Evolutionary conservation across 2,888 invertebrate genomes (phyloP), one percentile per base, ranked within the genome.

Genomic region (Idaea biselata): DNA sequence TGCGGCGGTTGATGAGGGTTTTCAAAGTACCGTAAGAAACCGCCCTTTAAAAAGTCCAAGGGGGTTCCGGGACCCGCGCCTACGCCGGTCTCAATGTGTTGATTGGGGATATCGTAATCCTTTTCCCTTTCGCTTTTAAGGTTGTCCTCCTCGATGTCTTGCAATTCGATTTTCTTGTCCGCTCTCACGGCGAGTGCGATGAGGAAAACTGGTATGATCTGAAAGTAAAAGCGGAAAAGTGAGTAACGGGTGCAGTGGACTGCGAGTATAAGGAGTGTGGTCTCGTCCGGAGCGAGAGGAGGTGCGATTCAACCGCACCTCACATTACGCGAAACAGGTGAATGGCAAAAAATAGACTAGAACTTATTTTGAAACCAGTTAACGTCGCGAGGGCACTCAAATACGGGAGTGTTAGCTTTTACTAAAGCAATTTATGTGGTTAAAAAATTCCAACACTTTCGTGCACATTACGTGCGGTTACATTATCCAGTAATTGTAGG

Each of bases 71-170:
- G 75, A 2, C 71, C 78, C 0, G 75, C 63, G 7, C 68, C 75
- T 0, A 78, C 66, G 5, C 70, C 74, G 8, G 68, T 69, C 64
- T 83, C 79, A 7, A 80, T 69, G 16, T 75, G 75, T 1, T 76
- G 73, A 54, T 84, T 84, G 0, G 81, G 66, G 65, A 84, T 84
- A 0, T 84, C 85, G 11, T 73, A 64, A 1, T 87, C 75, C 63
- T 82, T 84, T 71, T 89, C 88, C 68, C 91, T 89, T 81, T 95
- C 95, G 71, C 93, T 93, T 60, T 93, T 93, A 61, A 95, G 82
- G 75, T 95, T 95, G 74, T 96, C 96, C 53, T 94, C 93, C 79
- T 96, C 96, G 68, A 96, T 95, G 82, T 96, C 96, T 80, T 96
- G 95, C 59, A 96, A 87, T 71, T 95, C 94, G 63, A 96, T 93